Evolutionary conservation across 2,888 invertebrate species (phyloP), one percentile per base, ranked within the genome.

Genomic region (Platypus cylindrus): DNA sequence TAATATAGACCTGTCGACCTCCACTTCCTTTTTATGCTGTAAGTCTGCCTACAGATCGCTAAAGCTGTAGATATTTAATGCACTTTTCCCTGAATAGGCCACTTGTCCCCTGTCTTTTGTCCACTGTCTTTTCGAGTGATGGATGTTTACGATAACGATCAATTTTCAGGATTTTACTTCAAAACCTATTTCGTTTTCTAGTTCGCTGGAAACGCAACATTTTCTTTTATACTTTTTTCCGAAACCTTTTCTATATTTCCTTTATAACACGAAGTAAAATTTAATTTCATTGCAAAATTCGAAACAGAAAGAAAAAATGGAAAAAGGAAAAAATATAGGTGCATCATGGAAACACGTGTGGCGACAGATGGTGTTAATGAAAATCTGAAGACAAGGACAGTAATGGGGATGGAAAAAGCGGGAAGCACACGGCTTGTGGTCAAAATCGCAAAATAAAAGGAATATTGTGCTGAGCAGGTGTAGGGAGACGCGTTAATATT

Each of bases 361-460:
- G 33, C 38, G 36, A 29, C 48, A 48, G 47, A 48, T 49, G 49
- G 48, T 44, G 46, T 48, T 51, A 51, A 51, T 51, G 51, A 51
- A 51, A 51, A 48, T 48, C 48, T 48, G 48, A 49, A 49, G 48
- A 51, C 43, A 40, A 45, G 37, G 44, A 39, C 45, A n/a, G 45
- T 48, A 48, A 47, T 44, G 43, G 43, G 41, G n/a, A n/a, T n/a
- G 36, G 37, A 35, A 40, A 37, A 41, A 40, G 44, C 37, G 40
- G 43, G 43, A n/a, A n/a, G n/a, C n/a, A n/a, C 38, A 45, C 45
- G 49, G 48, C 46, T 40, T 40, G 40, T 33, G 41, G 41, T 41
- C 41, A 38, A 41, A 41, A 41, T 38, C 40, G 35, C 50, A 33
- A 41, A 41, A 38, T 33, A 36, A 38, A 41, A 38, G 34, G 34